Evolutionary conservation across 2,888 invertebrate genomes (phyloP), one percentile per base, ranked within the genome.

Genomic region (Cabera pusaria): DNA sequence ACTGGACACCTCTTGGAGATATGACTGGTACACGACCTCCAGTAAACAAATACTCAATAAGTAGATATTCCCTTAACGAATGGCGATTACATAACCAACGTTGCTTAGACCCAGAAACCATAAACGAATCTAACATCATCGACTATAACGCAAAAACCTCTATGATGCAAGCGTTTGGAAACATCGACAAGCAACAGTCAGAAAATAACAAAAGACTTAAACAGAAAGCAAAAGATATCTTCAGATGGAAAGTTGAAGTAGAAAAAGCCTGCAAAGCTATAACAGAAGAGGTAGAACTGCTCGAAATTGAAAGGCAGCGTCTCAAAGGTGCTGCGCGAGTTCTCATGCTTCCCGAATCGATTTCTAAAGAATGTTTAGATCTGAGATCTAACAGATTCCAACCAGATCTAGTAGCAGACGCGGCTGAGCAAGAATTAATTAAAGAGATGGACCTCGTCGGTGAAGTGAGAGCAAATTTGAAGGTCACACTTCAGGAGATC

Each of bases 171-270:
- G 92, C 93, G 0, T 92, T 92, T 38, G 90, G 91, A 0, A 89
- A 91, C 29, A 90, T 93, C 1, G 93, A 94, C 55, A 93, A 93
- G 67, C 91, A 91, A 8, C 95, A 95, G 63, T 79, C 79, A 22
- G 93, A 94, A 49, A 94, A 92, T 42, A 93, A 92, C 0, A 91
- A 92, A 45, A 85, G 92, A 37, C 62, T 95, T 7, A 90, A 91
- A 32, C 91, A 91, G 48, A 91, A 95, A 28, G 91, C 93, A 3
- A 90, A 90, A 56, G 92, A 94, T 44, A 87, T 96, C 33, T 92
- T 92, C 56, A 90, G 93, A 53, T 95, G 94, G 94, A 95, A 95
- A 79, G 91, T 90, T 7, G 94, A 95, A 59, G 81, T 96, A 9
- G 94, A 95, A 63, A 90, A 90, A 37, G 91, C 93, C 5, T 92